Base-by-base conservation (phyloP, 2,888 invertebrate genomes). In the Stenodera caucasica region DNA sequence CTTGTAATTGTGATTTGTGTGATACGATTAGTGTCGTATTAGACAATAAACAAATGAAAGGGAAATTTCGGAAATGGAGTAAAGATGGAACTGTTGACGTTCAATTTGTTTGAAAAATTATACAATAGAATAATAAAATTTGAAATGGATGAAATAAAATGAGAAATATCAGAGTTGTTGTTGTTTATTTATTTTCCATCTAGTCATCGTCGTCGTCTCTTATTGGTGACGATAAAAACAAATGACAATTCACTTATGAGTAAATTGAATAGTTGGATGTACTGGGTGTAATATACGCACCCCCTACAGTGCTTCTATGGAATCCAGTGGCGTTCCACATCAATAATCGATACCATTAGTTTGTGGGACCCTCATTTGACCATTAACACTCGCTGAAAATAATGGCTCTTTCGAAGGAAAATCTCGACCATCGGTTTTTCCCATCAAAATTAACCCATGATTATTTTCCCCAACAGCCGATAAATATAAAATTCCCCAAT, bases 231-330 rank as follows among this genome's bases (percentile, higher is more conserved):
- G 66, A 72, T 71, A 70, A 71, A 72, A 72, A 72, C 68, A 73
- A 72, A 72, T 72, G 71, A 71, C 72, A 70, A 70, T 68, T 69
- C 72, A 72, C 72, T 72, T 72, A 70, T 70, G 67, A 68, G 69
- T 69, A 71, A 73, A 73, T 73, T 73, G 73, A 72, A 65, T 56
- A 71, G 68, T 70, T 45, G 70, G 68, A 69, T 67, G 67, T 60
- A 59, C 58, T 45, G 64, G 60, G 55, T 63, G 70, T 68, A 72
- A 73, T 73, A 71, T 71, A 64, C 65, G 58, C 55, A 61, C 67
- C 69, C 58, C 72, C 70, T 57, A 67, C 59, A 58, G 67, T 30
- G 67, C 63, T 61, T 60, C 58, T 60, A 57, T 63, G 63, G 60
- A 53, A 55, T 30, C 23, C 63, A 59, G 54, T 60, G 57, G 63